Evolutionary conservation across 1,140 invertebrate species (phyloP).

Genomic region (Leptopilina boulardi): DNA sequence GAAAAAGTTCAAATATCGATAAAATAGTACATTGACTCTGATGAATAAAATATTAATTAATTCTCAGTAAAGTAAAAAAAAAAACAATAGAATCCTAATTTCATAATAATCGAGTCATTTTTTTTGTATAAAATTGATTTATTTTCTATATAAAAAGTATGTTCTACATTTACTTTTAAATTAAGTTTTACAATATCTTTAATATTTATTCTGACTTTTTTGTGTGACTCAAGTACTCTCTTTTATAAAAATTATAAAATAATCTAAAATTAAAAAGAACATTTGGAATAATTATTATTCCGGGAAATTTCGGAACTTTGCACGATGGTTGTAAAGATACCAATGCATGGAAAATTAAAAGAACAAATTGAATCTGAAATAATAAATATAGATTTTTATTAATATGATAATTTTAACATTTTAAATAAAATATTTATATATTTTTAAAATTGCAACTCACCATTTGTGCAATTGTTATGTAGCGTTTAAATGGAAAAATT

Average conservation of each 20-base stretch:
- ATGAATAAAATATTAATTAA: no score
- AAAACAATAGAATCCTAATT: no score
- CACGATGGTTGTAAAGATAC: slow-evolving; percentile 30
- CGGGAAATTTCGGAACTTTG: background rate
- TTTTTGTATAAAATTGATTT: no score
- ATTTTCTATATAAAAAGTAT: no score
- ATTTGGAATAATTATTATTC: background rate
- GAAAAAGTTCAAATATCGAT: no score
- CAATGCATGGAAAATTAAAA: background rate
- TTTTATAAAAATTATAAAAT: slow-evolving; percentile 48
- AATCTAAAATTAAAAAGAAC: slow-evolving; percentile 42
- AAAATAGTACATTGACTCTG: no score
- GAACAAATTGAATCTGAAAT: slow-evolving; percentile 42
- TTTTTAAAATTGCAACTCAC: slow-evolving; percentile 54
- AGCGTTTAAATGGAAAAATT: slow-evolving; percentile 55
- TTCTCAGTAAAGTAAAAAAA: no score
- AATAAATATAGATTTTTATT: slow-evolving; percentile 37
- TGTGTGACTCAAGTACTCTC: slow-evolving; percentile 17
- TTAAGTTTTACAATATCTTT: background rate
- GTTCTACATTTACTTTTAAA: background rate
- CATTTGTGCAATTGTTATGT: slow-evolving; percentile 69
- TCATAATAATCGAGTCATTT: no score
- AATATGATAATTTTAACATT: slow-evolving; percentile 39
- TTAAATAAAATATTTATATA: slow-evolving; percentile 16
- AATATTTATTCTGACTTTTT: slow-evolving; percentile 15